These are phyloP conservation scores for human DNA, from an alignment of 2,113 vertebrate genomes.

Conservation along the genomic window DNA sequence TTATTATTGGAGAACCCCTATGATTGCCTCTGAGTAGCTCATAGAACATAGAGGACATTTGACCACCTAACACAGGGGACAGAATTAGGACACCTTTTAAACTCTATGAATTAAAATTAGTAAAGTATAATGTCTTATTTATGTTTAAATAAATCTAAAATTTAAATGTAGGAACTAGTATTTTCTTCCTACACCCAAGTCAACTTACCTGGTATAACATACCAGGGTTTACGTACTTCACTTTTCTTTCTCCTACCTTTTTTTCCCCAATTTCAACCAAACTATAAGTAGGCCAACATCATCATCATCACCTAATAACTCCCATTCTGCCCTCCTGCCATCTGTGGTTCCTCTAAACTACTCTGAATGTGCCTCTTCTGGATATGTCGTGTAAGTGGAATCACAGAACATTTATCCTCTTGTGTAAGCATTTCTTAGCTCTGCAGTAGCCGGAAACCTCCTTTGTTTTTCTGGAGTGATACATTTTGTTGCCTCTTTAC, in stretches of 20 bases:
- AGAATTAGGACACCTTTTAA: background rate
- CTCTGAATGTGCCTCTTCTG: background rate
- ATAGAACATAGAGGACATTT: background rate
- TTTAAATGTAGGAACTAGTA: background rate
- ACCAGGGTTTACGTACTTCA: background rate
- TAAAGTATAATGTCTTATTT: background rate
- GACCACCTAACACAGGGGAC: background rate
- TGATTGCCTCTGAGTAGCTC: background rate
- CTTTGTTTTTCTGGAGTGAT: background rate
- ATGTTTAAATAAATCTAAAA: conserved; percentile 29
- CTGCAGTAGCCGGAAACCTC: background rate
- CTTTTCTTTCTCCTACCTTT: background rate
- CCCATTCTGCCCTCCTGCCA: background rate
- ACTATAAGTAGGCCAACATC: background rate
- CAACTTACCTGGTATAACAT: background rate
- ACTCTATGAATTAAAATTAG: background rate
- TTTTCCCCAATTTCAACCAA: background rate
- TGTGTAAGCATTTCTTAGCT: background rate
- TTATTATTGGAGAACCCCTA: background rate
- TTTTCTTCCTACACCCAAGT: background rate
- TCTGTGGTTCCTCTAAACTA: background rate
- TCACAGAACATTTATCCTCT: background rate
- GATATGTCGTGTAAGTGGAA: background rate
- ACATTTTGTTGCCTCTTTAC: background rate
- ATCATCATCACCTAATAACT: too few relatives aligned